phyloP scores from a whole-genome alignment of 2,797 vertebrate species.

The Tragopan temminckii region DNA sequence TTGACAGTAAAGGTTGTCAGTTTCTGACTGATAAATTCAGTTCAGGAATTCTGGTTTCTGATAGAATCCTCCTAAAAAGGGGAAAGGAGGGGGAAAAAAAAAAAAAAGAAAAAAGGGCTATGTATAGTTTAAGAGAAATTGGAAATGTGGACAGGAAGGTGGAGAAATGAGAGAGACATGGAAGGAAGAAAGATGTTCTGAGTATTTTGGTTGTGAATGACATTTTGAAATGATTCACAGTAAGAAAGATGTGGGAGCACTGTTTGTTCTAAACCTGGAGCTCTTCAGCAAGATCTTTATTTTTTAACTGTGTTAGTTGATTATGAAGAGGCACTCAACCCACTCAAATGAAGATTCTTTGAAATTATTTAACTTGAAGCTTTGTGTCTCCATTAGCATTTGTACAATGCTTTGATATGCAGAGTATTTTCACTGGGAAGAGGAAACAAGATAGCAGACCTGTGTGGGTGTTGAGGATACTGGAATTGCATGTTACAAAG shows the following conservation, averaged over 20 bases:
- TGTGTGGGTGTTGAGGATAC: neutral
- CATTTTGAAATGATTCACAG: neutral
- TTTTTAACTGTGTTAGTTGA: neutral
- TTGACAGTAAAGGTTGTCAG: neutral
- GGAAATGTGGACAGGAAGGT: neutral
- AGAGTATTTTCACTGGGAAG: neutral
- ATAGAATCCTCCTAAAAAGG: neutral
- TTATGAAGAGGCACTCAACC: neutral
- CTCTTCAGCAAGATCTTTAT: neutral
- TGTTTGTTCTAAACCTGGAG: neutral
- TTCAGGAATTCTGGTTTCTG: neutral
- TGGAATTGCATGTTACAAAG: neutral
- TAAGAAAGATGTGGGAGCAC: neutral
- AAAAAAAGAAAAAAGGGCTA: neutral
- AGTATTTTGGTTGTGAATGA: neutral
- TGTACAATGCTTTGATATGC: accelerated
- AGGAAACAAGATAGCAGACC: neutral
- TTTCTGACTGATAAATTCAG: neutral
- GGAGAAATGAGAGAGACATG: neutral
- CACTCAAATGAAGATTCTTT: neutral
- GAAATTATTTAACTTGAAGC: neutral
- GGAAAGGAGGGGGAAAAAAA: too few species aligned
- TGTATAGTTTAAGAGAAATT: neutral
- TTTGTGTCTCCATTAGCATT: neutral
- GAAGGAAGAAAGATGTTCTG: neutral